Percentiles rank a stretch among this genome's conserved stretches.
Conservation (phyloP, 2,888 invertebrate species). For the Pristionchus exspectatus region DNA sequence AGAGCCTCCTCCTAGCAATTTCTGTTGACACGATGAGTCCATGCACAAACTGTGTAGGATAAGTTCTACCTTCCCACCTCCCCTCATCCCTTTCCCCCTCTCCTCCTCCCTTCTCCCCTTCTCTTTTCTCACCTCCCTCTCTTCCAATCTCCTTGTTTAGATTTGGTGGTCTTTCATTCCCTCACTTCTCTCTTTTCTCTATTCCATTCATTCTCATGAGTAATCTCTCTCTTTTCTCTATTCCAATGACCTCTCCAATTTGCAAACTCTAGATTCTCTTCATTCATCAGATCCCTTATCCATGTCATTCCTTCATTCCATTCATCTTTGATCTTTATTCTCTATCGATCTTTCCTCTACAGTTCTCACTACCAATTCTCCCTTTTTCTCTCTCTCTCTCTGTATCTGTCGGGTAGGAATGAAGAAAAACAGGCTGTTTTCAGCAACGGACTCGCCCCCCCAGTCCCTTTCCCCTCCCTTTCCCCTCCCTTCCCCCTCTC, state of each 20-base stretch:
- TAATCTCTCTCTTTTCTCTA: constrained; percentile 37
- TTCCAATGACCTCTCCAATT: not conserved
- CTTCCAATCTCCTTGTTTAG: not conserved
- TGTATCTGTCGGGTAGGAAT: constrained; percentile 49
- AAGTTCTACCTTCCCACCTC: too few relatives aligned
- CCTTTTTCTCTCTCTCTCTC: constrained; percentile 36
- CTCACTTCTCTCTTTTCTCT: not conserved
- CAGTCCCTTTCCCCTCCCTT: constrained; percentile 14
- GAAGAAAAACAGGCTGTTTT: constrained; percentile 26
- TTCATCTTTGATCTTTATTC: not conserved
- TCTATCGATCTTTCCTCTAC: not conserved
- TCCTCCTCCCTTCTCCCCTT: not conserved
- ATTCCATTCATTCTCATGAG: too few relatives aligned
- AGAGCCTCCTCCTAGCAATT: constrained; percentile 22
- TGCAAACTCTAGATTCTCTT: too few relatives aligned
- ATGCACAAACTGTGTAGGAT: constrained; percentile 9
- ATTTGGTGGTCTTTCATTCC: not conserved
- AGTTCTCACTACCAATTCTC: not conserved
- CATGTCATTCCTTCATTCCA: not conserved
- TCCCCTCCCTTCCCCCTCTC: not conserved
- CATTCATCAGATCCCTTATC: too few relatives aligned
- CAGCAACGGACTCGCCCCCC: not conserved
- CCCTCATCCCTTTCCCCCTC: not conserved
- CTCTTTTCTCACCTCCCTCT: not conserved
- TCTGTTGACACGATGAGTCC: constrained; percentile 7